These are phyloP conservation scores for Lottia scabra DNA, from an alignment of 2,888 invertebrate genomes.

Conservation along the genomic window DNA sequence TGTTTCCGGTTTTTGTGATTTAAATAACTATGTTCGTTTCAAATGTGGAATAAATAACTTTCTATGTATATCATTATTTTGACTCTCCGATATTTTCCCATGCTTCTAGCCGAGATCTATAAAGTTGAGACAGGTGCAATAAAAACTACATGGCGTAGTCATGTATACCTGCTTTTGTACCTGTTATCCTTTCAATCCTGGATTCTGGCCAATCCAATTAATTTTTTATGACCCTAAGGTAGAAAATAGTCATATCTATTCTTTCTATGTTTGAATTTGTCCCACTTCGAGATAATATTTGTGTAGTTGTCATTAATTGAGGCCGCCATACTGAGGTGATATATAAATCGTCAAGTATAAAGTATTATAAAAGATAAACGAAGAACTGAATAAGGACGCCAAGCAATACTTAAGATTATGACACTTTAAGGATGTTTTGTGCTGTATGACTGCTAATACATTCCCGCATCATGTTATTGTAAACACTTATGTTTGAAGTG, in stretches of 20 bases:
- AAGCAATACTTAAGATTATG: conserved; percentile 4
- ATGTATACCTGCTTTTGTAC: no score
- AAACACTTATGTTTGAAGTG: conserved; percentile 5
- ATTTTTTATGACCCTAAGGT: neutral
- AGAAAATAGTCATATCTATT: neutral
- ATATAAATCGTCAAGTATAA: neutral
- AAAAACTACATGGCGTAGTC: no score
- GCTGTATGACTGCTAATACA: neutral
- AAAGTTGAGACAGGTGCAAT: no score
- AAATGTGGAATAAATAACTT: conserved; percentile 5
- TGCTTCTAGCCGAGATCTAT: no score
- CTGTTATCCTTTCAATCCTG: no score
- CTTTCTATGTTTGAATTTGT: neutral
- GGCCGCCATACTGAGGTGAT: neutral
- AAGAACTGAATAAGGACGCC: neutral
- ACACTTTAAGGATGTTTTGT: conserved; percentile 6
- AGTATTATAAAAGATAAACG: neutral
- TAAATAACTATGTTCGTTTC: neutral
- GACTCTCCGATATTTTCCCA: no score
- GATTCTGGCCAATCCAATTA: neutral
- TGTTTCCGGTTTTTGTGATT: conserved; percentile 1
- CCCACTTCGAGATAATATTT: neutral
- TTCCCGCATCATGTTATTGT: conserved; percentile 4
- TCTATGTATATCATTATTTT: neutral
- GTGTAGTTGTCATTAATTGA: neutral